These are phyloP conservation scores for Neuroterus valhalla DNA, from an alignment of 1,140 invertebrate species.

Conservation along the genomic window DNA sequence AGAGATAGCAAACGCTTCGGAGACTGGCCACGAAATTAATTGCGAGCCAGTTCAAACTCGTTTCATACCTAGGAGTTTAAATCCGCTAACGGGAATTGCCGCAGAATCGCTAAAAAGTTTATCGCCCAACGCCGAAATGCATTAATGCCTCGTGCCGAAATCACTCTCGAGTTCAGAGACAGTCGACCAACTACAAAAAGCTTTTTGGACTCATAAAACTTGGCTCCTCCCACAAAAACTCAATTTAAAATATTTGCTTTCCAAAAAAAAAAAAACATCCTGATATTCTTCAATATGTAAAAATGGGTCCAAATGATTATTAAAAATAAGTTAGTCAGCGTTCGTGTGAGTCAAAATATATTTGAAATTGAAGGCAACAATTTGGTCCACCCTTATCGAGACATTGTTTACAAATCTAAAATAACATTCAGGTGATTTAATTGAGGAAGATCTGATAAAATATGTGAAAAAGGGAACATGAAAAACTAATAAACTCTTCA, in stretches of 20 bases:
- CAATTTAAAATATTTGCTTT: background rate
- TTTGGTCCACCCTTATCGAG: too few relatives aligned
- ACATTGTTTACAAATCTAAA: too few relatives aligned
- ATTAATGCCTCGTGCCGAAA: conserved; percentile 21
- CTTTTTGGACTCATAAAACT: conserved; percentile 27
- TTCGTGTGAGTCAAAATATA: too few relatives aligned
- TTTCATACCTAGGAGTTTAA: conserved; percentile 18
- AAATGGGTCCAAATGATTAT: too few relatives aligned
- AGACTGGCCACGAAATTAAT: conserved; percentile 23
- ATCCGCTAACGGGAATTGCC: conserved; percentile 22
- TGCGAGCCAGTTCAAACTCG: conserved; percentile 24
- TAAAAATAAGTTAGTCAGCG: too few relatives aligned
- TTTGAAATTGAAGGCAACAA: too few relatives aligned
- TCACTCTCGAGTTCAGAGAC: conserved; percentile 28
- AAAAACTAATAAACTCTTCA: too few relatives aligned
- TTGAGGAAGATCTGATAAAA: too few relatives aligned
- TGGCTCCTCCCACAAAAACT: background rate
- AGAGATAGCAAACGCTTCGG: conserved; percentile 15
- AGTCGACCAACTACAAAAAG: conserved; percentile 22
- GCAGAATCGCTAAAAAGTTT: conserved; percentile 31
- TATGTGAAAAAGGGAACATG: too few relatives aligned
- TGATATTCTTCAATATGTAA: too few relatives aligned
- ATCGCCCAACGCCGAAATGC: conserved; percentile 30
- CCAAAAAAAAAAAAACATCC: too few relatives aligned
- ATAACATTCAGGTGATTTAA: too few relatives aligned